Evolutionary conservation across 2,113 vertebrate species (phyloP), one percentile per base, ranked within the genome.

Genomic region (Cyprinodon variegatus): DNA sequence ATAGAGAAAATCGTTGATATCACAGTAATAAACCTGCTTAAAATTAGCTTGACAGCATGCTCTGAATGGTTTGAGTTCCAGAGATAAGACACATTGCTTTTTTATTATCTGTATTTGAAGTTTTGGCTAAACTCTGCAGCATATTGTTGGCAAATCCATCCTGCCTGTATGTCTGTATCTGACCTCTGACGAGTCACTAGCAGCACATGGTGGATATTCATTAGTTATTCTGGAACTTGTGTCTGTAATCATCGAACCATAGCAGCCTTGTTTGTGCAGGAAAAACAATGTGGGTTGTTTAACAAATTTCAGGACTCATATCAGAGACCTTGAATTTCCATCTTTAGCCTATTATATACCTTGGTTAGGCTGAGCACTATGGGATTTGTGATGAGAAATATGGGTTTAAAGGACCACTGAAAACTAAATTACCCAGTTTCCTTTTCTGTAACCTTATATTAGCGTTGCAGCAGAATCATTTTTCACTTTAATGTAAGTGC

Each of bases 281-380:
- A 11, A 77, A 72, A 15, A 63, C 70, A 53, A 45, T 74, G 65
- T 65, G 65, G 48, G 37, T 66, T 63, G 85, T 78, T 81, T 73
- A 79, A 76, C 80, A 84, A 71, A 77, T 82, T 88, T 61, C 37
- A 22, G 60, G 71, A 64, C 77, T 81, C 81, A 67, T 15, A 40
- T 46, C 57, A 53, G 48, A 83, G 84, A 86, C 88, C 80, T 88
- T 74, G 72, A 72, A 69, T 79, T 78, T 84, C 71, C 71, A 78
- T 87, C 64, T 84, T 62, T 72, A 61, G 76, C 84, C 78, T 20
- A 76, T 80, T 82, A 88, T 84, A 86, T 85, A 87, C 85, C 83
- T 76, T 62, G 74, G 2, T 82, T 81, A 84, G 76, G 81, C 73
- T 87, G 82, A 91, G 84, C 68, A 72, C 77, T 1, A 68, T 71